Base-by-base conservation (phyloP, 37 sponge, comb jelly and placozoan species). In the Spongia lamella region DNA sequence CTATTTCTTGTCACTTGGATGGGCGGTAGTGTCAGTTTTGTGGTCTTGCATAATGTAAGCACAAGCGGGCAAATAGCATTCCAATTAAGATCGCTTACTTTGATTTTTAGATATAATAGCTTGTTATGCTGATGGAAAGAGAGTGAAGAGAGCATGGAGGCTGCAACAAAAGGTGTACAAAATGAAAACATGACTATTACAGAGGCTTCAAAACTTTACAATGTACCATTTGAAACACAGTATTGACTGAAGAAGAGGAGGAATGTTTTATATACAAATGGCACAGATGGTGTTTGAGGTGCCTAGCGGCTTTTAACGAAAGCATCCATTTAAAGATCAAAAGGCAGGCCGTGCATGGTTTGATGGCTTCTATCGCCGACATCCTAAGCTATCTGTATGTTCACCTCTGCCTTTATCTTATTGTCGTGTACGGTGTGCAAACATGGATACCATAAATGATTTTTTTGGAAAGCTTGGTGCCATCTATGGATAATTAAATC, bases 381-480 rank as follows among this genome's bases (percentile, higher is more conserved):
- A 64, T 37, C 75, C 74, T 21, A 53, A 35, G 25, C 56, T 78
- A 13, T 22, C 74, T 26, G 53, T 78, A 34, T 33, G 74, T n/a
- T 34, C 79, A 21, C 85, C 78, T n/a, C 78, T 78, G 38, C 78
- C 85, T 34, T 58, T 84, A 22, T 75, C 84, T 20, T 84, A 84
- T 40, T 68, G 72, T 57, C 33, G 72, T 25, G 85, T 73, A 14
- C 17, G 61, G 2, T 71, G 43, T 47, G 53, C 86, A 24, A 85
- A 78, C 25, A 34, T 67, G 27, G 66, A 77, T 26, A 53, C 69
- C 24, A 61, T 77, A 19, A 33, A 60, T 53, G 72, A 77, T 52
- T 84, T 84, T 34, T 77, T 76, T 70, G 78, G 72, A 14, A 73
- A 73, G 33, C 61, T 73, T 2, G 75, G 75, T 27, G 60, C 65